A percentile compares a stretch with the other conserved stretches of the same genome.
Conservation (phyloP, 1,140 invertebrate species). For the Drosophila pachea region DNA sequence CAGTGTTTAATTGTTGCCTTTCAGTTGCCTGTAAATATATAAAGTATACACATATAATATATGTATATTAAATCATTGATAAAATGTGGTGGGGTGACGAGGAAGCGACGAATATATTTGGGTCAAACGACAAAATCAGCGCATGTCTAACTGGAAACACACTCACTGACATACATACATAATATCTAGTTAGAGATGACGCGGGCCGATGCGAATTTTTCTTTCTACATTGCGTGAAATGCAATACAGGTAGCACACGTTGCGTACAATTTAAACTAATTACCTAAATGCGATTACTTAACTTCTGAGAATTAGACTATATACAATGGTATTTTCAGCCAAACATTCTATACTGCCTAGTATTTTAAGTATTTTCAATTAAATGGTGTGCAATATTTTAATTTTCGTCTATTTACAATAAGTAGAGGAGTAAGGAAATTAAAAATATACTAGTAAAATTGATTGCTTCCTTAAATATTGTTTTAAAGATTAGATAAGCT, state of each 20-base stretch:
- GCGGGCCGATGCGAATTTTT: background rate
- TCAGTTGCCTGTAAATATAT: conserved; percentile 28
- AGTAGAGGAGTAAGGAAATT: background rate
- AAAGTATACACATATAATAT: conserved; percentile 1
- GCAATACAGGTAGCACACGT: background rate
- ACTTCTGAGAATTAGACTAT: background rate
- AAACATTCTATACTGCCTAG: background rate
- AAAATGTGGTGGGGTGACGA: background rate
- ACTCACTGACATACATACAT: background rate
- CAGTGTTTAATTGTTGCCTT: conserved; percentile 41
- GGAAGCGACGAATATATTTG: conserved; percentile 51
- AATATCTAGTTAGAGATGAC: conserved; percentile 8
- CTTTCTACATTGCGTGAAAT: background rate
- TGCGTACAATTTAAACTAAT: background rate
- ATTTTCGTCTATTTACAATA: background rate
- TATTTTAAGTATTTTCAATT: background rate
- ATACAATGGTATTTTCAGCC: background rate
- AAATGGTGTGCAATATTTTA: background rate
- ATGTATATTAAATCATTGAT: conserved; percentile 2
- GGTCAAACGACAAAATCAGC: conserved; percentile 62
- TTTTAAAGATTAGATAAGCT: too few relatives aligned
- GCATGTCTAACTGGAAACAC: conserved; percentile 58
- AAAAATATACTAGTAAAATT: background rate
- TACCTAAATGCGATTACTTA: background rate
- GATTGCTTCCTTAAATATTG: background rate